Percentiles rank a stretch among this genome's conserved stretches.
These are phyloP conservation scores for Oryctes rhinoceros DNA, from an alignment of 1,140 invertebrate genomes.

Conservation along the genomic window DNA sequence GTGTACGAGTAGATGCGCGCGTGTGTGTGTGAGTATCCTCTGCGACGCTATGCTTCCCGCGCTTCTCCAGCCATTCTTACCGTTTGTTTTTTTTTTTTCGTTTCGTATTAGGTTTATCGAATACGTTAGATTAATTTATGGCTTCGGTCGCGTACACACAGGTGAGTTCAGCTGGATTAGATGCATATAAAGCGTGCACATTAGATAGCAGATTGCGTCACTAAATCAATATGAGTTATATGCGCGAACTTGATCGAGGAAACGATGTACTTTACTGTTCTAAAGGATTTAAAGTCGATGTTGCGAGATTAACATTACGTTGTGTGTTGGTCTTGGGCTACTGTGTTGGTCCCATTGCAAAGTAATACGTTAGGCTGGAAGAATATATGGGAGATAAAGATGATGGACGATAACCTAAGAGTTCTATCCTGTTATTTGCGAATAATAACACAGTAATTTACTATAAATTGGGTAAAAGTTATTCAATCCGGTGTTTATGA, in stretches of 20 bases:
- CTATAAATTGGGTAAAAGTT: too few species aligned
- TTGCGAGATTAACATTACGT: too few species aligned
- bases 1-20: background rate
- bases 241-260: background rate
- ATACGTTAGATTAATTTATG: constrained; percentile 15
- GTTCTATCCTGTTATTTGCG: too few species aligned
- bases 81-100: background rate
- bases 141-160: background rate
- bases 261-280: too few species aligned
- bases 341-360: too few species aligned
- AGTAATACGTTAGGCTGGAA: too few species aligned
- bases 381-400: too few species aligned
- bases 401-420: too few species aligned
- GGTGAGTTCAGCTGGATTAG: constrained; percentile 9
- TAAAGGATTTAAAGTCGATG: too few species aligned
- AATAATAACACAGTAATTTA: too few species aligned
- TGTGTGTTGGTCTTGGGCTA: too few species aligned
- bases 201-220: background rate
- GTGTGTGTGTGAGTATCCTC: background rate
- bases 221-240: constrained; percentile 12
- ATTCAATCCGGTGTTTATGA: too few species aligned
- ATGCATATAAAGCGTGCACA: background rate
- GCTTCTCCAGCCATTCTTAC: background rate
- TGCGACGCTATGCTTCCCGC: background rate
- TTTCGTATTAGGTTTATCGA: constrained; percentile 22